Base-by-base conservation (phyloP, 2,888 invertebrate species). In the Drosophila algonquin region DNA sequence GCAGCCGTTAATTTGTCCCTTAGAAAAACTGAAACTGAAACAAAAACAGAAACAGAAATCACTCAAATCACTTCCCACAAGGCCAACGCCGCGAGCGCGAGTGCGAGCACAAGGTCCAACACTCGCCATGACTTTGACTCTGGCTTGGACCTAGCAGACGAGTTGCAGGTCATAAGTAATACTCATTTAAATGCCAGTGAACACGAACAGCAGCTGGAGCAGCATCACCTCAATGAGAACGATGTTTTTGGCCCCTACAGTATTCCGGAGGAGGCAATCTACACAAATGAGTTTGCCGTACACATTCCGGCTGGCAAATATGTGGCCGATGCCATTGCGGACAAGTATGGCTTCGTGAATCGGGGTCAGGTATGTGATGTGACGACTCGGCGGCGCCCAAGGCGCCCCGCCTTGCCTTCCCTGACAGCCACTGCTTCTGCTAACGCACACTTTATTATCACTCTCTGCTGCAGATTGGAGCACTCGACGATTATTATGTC, bases 241-340 rank as follows among this genome's bases (percentile, higher is more conserved):
- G 86, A 82, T 56, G 76, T 80, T 64, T 83, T 83, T 62, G 88
- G 90, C 59, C 80, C 90, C 44, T 84, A 89, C 70, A 86, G 76
- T 60, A 71, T 90, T 80, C 91, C 91, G 48, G 84, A 77, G 35
- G 83, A 88, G 63, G 87, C 91, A 67, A 93, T 96, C 89, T 97
- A 95, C 92, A 94, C 95, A 93, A 96, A 97, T 92, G 95, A 97
- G 91, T 97, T 97, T 91, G 98, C 98, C 55, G 96, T 98, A 54
- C 95, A 96, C 91, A 95, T 98, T 90, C 96, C 96, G 24, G 95
- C 94, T 50, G 95, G 95, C 18, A 92, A 93, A 58, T 93, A 94
- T n/a, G 94, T 94, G 71, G 98, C 97, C 51, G 94, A 96, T 90
- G 93, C 93, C 73, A 94, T 98, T 82, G 98, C 98, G 55, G 92